These are phyloP conservation scores for Meliscaeva auricollis DNA, from an alignment of 2,888 invertebrate species.

Conservation along the genomic window DNA sequence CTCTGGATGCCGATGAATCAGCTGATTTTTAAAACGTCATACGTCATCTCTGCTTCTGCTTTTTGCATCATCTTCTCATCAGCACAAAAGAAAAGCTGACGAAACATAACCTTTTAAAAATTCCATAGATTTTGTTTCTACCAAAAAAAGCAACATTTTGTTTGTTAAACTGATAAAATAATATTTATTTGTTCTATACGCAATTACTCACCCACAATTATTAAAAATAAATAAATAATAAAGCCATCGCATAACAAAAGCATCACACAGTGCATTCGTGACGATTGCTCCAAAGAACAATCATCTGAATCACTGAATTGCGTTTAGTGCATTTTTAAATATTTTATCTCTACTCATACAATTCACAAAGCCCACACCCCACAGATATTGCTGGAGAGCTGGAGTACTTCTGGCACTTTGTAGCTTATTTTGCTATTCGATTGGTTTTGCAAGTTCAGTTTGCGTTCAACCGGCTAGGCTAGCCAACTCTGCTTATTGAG, in stretches of 20 bases:
- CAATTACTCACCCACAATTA: conserved; percentile 33
- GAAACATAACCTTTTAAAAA: not conserved
- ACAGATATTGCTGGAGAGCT: not conserved
- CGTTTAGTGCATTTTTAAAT: conserved; percentile 15
- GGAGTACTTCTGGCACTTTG: not conserved
- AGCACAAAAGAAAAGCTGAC: not conserved
- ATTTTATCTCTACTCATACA: not conserved
- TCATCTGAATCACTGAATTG: conserved; percentile 2
- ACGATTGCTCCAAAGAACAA: conserved; percentile 27
- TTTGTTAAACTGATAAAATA: not conserved
- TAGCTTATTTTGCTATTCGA: conserved; percentile 32
- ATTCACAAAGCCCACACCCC: conserved; percentile 4
- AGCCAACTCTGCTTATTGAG: conserved; percentile 5
- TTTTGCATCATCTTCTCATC: not conserved
- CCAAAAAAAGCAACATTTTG: not conserved
- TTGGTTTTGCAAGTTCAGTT: conserved; percentile 46
- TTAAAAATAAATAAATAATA: not conserved
- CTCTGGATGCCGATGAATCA: conserved; percentile 15
- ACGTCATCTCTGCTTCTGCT: not conserved
- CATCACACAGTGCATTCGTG: conserved; percentile 43
- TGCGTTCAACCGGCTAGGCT: conserved; percentile 43
- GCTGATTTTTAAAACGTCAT: conserved; percentile 7
- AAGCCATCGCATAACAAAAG: conserved; percentile 39
- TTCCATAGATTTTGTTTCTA: not conserved
- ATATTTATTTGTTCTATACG: not conserved